Evolutionary conservation across 1,140 invertebrate species (phyloP).

Genomic region (Pectinophora gossypiella): DNA sequence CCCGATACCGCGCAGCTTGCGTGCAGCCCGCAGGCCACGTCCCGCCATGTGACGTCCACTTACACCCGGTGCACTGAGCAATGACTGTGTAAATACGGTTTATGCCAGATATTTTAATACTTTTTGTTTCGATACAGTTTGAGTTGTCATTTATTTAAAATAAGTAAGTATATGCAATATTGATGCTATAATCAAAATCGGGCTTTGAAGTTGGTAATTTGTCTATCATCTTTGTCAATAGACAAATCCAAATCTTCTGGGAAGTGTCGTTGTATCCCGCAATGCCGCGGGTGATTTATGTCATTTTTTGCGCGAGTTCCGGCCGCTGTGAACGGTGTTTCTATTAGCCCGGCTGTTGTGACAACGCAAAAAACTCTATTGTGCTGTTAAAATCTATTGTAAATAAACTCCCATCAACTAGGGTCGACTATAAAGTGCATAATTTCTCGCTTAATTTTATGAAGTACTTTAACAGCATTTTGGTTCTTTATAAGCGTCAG

Average conservation of each 20-base stretch:
- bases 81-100: no score
- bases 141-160: no score
- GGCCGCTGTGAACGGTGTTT: constrained; percentile 42
- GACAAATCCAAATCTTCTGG: neutral
- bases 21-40: neutral
- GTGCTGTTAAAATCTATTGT: neutral
- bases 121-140: no score
- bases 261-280: neutral
- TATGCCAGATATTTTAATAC: no score
- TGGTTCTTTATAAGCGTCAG: neutral
- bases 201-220: no score
- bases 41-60: no score
- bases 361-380: neutral
- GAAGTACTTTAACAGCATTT: neutral
- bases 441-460: neutral
- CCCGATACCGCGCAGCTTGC: neutral
- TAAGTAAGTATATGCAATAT: no score
- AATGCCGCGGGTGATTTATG: constrained; percentile 43
- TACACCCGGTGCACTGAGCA: no score
- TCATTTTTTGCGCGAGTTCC: constrained; percentile 47
- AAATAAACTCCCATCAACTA: neutral
- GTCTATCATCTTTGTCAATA: neutral
- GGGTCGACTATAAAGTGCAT: neutral
- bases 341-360: constrained; percentile 26
- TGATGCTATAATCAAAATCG: no score